These are phyloP conservation scores for Galeopsomyia nigrocyanea DNA, from an alignment of 2,888 invertebrate species.

Conservation along the genomic window DNA sequence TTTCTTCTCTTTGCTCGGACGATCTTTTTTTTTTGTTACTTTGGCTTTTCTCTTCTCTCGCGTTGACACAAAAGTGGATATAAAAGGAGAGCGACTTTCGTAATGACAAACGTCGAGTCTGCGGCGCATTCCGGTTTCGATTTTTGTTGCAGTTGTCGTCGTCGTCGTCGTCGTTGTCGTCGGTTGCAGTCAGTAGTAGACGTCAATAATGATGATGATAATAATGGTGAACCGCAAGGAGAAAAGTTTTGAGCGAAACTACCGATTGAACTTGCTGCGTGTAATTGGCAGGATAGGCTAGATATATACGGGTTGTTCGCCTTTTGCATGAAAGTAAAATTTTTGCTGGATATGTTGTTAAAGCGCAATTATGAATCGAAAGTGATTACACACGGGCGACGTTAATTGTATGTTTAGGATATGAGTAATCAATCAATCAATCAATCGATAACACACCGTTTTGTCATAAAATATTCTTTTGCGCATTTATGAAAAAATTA, in stretches of 20 bases:
- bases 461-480: too few relatives aligned
- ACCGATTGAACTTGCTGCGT: background rate
- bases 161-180: too few relatives aligned
- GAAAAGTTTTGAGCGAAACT: slow-evolving; percentile 14
- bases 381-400: too few relatives aligned
- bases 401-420: too few relatives aligned
- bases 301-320: background rate
- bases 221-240: slow-evolving; percentile 9
- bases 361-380: too few relatives aligned
- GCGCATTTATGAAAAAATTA: too few relatives aligned
- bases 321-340: background rate
- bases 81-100: slow-evolving; percentile 28
- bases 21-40: background rate
- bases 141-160: slow-evolving; percentile 7
- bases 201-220: background rate
- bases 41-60: background rate
- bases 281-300: too few relatives aligned
- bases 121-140: slow-evolving; percentile 23
- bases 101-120: slow-evolving; percentile 12
- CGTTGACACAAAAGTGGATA: background rate
- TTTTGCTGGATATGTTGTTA: too few relatives aligned
- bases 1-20: slow-evolving; percentile 11
- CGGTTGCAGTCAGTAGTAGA: background rate
- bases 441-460: too few relatives aligned
- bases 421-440: too few relatives aligned